phyloP scores from a whole-genome alignment of 1,140 invertebrate species.

The Holotrichia oblita region DNA sequence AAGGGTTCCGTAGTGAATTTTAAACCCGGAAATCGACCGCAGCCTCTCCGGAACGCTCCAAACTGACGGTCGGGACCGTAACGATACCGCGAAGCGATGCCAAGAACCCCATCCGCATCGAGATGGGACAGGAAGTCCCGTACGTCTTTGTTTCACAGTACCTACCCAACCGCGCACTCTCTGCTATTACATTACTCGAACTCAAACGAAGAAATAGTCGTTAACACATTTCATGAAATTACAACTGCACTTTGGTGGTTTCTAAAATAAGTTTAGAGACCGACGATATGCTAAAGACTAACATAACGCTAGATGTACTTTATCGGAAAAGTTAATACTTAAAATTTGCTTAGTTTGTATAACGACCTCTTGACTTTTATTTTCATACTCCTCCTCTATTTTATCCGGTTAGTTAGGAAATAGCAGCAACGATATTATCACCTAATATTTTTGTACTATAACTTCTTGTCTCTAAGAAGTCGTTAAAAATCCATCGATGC shows the following conservation, averaged over 20 bases:
- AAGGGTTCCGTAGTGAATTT: constrained; percentile 24
- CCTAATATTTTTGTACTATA: no score
- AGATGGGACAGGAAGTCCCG: constrained; percentile 20
- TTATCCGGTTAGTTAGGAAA: no score
- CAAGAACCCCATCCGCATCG: constrained; percentile 14
- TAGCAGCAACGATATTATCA: no score
- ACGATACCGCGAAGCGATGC: neutral
- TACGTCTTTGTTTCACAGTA: neutral
- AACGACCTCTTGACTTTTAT: neutral
- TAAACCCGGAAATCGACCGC: constrained; percentile 34
- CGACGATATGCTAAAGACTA: neutral
- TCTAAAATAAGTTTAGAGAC: neutral
- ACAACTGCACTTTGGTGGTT: neutral
- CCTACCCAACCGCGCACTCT: neutral
- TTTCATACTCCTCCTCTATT: no score
- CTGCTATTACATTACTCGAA: neutral
- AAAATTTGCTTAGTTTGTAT: constrained; percentile 1
- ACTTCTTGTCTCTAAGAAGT: no score
- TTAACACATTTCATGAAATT: constrained; percentile 26
- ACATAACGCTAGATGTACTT: neutral
- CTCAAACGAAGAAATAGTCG: constrained; percentile 6
- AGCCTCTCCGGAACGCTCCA: constrained; percentile 16
- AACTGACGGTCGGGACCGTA: constrained; percentile 20
- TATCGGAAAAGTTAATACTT: constrained; percentile 2
- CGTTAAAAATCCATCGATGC: no score